Conservation (phyloP, 2,888 invertebrate genomes). For the Spodoptera exigua region DNA sequence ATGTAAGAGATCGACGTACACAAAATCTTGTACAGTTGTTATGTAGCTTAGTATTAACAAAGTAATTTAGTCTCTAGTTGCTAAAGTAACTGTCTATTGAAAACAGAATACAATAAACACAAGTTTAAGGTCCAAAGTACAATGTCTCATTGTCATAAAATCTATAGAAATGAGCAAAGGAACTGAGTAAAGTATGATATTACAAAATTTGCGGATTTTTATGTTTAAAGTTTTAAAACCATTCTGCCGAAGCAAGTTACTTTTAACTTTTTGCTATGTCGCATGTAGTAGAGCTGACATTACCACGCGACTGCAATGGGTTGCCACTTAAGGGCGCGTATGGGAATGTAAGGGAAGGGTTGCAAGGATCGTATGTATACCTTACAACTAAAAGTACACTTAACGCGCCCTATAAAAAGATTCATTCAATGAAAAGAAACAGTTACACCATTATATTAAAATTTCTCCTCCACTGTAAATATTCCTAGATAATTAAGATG, state of each 20-base stretch:
- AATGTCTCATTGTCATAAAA: background rate
- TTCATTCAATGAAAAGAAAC: slow-evolving; percentile 17
- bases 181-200: no score
- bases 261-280: slow-evolving; percentile 21
- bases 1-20: slow-evolving; percentile 40
- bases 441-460: background rate
- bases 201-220: slow-evolving; percentile 7
- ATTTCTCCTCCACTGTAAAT: slow-evolving; percentile 35
- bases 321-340: slow-evolving; percentile 25
- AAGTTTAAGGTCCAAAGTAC: slow-evolving; percentile 18
- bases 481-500: slow-evolving; percentile 31
- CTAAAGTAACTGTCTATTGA: slow-evolving; percentile 36
- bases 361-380: slow-evolving; percentile 4
- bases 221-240: background rate
- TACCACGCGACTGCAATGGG: slow-evolving; percentile 21
- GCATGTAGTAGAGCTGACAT: slow-evolving; percentile 23
- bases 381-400: slow-evolving; percentile 10
- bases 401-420: slow-evolving; percentile 8
- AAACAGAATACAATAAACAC: slow-evolving; percentile 26
- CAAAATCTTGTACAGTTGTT: slow-evolving; percentile 76
- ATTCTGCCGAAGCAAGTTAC: slow-evolving; percentile 3
- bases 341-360: slow-evolving; percentile 18
- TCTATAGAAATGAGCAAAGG: no score
- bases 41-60: slow-evolving; percentile 74
- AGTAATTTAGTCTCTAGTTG: slow-evolving; percentile 47